Evolutionary conservation across 2,888 invertebrate species (phyloP).

Genomic region (Cataglyphis cursor): DNA sequence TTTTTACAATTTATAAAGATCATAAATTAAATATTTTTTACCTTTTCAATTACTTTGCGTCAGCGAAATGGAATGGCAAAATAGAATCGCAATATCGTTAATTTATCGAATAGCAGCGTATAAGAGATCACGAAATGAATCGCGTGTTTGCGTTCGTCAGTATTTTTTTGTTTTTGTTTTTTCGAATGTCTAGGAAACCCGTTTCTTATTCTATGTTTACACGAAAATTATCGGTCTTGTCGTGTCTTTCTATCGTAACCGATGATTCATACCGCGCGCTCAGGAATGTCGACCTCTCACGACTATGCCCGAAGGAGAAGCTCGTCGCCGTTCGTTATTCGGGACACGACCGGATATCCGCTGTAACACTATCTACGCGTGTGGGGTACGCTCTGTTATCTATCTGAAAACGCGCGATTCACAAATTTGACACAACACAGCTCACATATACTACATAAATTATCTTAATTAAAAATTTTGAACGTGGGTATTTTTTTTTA

Average conservation of each 20-base stretch:
- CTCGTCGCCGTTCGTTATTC: conserved; percentile 37
- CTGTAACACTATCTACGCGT: conserved; percentile 23
- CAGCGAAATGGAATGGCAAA: neutral
- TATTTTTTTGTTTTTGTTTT: neutral
- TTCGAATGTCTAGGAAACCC: conserved; percentile 1
- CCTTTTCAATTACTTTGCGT: neutral
- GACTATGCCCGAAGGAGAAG: conserved; percentile 36
- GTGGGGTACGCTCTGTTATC: conserved; percentile 23
- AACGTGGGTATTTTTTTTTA: neutral
- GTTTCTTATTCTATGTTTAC: conserved; percentile 32
- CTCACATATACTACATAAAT: neutral
- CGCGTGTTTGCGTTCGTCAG: neutral
- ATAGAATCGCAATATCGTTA: neutral
- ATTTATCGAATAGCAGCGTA: neutral
- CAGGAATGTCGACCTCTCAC: conserved; percentile 49
- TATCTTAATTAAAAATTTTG: neutral
- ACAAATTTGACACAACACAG: neutral
- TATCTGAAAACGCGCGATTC: neutral
- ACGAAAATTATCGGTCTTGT: conserved; percentile 37
- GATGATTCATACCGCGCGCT: conserved; percentile 42
- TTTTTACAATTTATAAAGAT: neutral
- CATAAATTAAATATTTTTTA: neutral
- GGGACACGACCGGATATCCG: conserved; percentile 53
- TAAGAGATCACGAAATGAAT: neutral
- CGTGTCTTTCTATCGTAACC: conserved; percentile 5